phyloP scores from a whole-genome alignment of 2,113 vertebrate species.

The Pseudorasbora parva region DNA sequence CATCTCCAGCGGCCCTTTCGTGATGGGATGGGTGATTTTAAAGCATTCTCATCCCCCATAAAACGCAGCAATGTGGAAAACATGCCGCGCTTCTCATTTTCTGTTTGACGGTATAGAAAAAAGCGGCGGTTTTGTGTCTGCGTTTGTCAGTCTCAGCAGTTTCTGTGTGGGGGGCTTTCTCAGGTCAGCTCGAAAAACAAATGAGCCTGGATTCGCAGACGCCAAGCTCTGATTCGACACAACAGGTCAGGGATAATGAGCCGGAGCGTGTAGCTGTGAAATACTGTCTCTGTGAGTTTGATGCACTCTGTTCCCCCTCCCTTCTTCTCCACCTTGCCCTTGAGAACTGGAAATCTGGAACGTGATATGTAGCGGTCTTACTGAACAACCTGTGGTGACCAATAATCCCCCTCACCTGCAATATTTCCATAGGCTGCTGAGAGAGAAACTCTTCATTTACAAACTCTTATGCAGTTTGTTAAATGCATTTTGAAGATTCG shows the following conservation, averaged over 20 bases:
- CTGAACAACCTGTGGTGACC: background rate
- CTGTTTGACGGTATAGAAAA: background rate
- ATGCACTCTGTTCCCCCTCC: background rate
- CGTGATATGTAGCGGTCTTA: conserved; percentile 5
- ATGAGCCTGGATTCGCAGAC: conserved; percentile 26
- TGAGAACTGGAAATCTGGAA: conserved; percentile 25
- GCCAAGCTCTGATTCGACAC: background rate
- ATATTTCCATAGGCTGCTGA: background rate
- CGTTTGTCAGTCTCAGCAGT: conserved; percentile 35
- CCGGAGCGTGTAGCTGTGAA: conserved; percentile 26
- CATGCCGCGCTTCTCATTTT: conserved; percentile 5
- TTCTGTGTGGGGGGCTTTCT: background rate
- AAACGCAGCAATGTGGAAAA: conserved; percentile 7
- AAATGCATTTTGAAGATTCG: background rate
- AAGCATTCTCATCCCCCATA: conserved; percentile 15
- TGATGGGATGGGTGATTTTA: conserved; percentile 27
- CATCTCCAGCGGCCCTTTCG: conserved; percentile 16
- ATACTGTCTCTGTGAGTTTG: conserved; percentile 19
- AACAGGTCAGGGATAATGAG: conserved; percentile 28
- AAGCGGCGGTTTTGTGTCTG: background rate
- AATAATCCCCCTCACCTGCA: conserved; percentile 5
- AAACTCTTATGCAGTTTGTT: background rate
- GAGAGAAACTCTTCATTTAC: background rate
- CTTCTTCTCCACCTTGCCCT: background rate
- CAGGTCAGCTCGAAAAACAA: conserved; percentile 31